Evolutionary conservation across 2,797 vertebrate genomes (phyloP).

Genomic region (Prionace glauca): DNA sequence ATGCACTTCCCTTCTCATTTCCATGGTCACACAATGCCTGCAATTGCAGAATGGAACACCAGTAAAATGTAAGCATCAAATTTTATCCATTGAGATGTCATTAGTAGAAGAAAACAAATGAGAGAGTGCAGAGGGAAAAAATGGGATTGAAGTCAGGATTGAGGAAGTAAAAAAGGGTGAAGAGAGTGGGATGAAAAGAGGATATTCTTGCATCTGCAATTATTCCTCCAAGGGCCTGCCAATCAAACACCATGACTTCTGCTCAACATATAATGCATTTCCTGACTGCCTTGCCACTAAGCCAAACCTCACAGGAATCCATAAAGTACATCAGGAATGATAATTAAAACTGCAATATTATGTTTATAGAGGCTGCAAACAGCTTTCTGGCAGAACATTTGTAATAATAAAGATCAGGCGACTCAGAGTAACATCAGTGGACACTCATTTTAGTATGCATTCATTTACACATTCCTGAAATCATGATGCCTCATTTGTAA

Average conservation of each 20-base stretch:
- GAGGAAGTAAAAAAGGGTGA: background rate
- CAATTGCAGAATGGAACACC: too few species aligned
- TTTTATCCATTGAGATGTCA: too few species aligned
- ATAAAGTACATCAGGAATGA: background rate
- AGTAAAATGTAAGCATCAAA: too few species aligned
- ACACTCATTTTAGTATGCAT: background rate
- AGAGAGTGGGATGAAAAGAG: background rate
- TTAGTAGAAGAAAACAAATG: background rate
- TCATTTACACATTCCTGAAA: background rate
- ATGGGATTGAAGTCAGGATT: background rate
- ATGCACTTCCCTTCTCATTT: too few species aligned
- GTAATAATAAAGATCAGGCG: background rate
- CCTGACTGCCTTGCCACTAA: background rate
- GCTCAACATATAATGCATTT: background rate
- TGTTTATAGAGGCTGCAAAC: background rate
- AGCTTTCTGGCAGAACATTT: background rate
- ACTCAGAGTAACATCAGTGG: background rate
- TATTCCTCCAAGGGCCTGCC: background rate
- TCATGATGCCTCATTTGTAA: background rate
- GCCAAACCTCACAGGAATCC: background rate
- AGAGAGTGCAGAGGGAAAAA: background rate
- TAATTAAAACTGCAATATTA: background rate
- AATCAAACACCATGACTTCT: background rate
- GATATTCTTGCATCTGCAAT: background rate
- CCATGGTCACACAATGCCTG: too few species aligned